These are phyloP conservation scores for Metaphire vulgaris DNA, from an alignment of 1,140 invertebrate species.

Conservation along the genomic window DNA sequence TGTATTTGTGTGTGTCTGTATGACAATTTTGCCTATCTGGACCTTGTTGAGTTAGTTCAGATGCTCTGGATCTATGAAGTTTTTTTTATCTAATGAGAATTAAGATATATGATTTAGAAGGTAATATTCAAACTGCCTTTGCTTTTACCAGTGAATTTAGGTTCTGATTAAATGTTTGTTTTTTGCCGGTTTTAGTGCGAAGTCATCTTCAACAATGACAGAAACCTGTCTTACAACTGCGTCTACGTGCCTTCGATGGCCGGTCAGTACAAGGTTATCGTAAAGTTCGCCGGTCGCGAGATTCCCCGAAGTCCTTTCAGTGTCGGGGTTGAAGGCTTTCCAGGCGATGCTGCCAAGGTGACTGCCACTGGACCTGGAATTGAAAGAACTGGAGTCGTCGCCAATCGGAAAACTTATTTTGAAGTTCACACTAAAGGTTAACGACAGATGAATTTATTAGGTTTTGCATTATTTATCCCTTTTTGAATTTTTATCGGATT, in stretches of 20 bases:
- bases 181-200: conserved; percentile 67
- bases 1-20: too few species aligned
- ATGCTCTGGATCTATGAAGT: too few species aligned
- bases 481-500: too few species aligned
- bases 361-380: conserved; percentile 78
- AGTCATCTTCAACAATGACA: conserved; percentile 74
- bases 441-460: too few species aligned
- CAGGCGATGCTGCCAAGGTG: conserved; percentile 77
- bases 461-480: too few species aligned
- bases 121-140: too few species aligned
- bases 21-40: too few species aligned
- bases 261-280: conserved; percentile 66
- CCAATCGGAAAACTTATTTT: conserved; percentile 74
- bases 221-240: conserved; percentile 75
- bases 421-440: conserved; percentile 75
- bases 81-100: too few species aligned
- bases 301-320: conserved; percentile 72
- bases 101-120: too few species aligned
- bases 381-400: conserved; percentile 67
- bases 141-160: too few species aligned
- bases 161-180: too few species aligned
- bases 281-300: conserved; percentile 64
- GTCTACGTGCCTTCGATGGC: conserved; percentile 72
- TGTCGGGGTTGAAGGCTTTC: conserved; percentile 68
- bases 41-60: too few species aligned